Evolutionary conservation across 2,888 invertebrate species (phyloP).

Genomic region (Eutolmus rufibarbis): DNA sequence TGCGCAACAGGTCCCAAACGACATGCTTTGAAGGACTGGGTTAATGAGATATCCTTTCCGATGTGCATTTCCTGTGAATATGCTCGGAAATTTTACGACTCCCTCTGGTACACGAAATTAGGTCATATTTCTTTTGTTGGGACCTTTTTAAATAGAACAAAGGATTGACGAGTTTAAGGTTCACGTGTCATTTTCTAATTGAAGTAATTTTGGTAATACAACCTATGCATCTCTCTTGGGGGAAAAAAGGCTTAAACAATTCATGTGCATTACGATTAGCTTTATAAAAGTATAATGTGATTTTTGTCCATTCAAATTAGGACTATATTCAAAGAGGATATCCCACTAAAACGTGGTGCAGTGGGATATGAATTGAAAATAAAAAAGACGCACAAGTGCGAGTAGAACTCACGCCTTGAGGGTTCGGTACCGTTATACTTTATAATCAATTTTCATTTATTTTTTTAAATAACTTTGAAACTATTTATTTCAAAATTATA

Average conservation of each 20-base stretch:
- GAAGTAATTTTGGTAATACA: background rate
- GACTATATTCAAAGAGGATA: background rate
- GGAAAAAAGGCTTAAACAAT: background rate
- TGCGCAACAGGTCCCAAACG: slow-evolving; percentile 22
- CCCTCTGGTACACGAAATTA: background rate
- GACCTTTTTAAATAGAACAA: background rate
- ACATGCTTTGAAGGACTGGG: slow-evolving; percentile 3
- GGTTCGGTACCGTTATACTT: too few relatives aligned
- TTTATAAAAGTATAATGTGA: background rate
- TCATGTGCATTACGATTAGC: background rate
- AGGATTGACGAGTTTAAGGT: background rate
- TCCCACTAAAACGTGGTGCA: background rate
- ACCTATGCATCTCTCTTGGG: background rate
- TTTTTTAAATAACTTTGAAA: too few relatives aligned
- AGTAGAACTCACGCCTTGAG: too few relatives aligned
- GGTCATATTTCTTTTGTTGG: background rate
- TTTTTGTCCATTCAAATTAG: background rate
- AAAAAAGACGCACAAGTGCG: too few relatives aligned
- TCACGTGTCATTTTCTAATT: background rate
- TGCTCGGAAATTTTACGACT: background rate
- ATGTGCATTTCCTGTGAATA: background rate
- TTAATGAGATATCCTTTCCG: background rate
- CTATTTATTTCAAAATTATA: too few relatives aligned
- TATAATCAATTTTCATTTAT: too few relatives aligned
- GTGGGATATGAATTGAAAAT: background rate